A percentile compares a stretch with the other conserved stretches of the same genome.
Conservation (phyloP, 1,140 invertebrate species). For the Drosophila neocordata region DNA sequence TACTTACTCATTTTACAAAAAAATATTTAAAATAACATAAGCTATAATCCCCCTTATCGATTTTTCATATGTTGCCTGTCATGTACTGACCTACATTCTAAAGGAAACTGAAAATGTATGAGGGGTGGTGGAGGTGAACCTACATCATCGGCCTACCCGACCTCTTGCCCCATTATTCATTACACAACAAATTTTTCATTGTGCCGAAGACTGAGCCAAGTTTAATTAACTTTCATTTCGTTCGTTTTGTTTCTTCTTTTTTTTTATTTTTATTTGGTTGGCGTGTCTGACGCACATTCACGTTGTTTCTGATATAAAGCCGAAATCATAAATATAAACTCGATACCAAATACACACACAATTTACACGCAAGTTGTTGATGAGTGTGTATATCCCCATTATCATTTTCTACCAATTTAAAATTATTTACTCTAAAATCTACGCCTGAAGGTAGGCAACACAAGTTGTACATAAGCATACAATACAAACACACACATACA, state of each 20-base stretch:
- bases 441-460: constrained; percentile 2
- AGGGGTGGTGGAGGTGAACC: background rate
- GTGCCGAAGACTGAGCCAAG: constrained; percentile 40
- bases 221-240: constrained; percentile 66
- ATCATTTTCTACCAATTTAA: background rate
- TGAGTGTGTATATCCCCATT: background rate
- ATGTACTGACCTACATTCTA: constrained; percentile 63
- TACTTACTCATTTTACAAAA: constrained; percentile 19
- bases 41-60: constrained; percentile 52
- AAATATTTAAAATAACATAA: constrained; percentile 26
- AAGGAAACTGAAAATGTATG: background rate
- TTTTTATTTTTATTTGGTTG: too few relatives aligned
- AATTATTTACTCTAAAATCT: background rate
- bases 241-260: background rate
- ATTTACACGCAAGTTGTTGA: constrained; percentile 38
- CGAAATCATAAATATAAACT: constrained; percentile 64
- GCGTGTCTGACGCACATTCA: constrained; percentile 59
- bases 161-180: background rate
- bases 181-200: constrained; percentile 57
- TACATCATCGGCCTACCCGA: background rate
- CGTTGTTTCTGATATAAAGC: constrained; percentile 1
- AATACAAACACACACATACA: background rate
- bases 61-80: constrained; percentile 44
- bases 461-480: background rate
- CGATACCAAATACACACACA: constrained; percentile 19